These are phyloP conservation scores for Belgica antarctica DNA, from an alignment of 2,888 invertebrate species.

Conservation along the genomic window DNA sequence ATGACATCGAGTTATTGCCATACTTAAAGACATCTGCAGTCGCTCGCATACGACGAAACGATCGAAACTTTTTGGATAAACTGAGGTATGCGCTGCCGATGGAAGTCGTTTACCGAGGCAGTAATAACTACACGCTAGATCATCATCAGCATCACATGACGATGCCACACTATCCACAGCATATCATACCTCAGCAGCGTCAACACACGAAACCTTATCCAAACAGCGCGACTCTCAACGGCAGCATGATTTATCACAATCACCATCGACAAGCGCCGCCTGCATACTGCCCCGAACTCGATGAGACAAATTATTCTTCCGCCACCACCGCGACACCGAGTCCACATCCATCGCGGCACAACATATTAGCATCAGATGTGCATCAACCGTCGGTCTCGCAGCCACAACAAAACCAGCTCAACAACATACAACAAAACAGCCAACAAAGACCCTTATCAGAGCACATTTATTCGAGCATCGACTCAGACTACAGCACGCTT, in stretches of 20 bases:
- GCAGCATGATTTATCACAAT: slow-evolving; percentile 49
- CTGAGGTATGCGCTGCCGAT: slow-evolving; percentile 85
- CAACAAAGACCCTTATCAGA: slow-evolving; percentile 75
- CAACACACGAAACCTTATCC: slow-evolving; percentile 48
- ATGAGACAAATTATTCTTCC: slow-evolving; percentile 65
- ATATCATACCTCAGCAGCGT: slow-evolving; percentile 51
- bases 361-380: slow-evolving; percentile 56
- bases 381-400: slow-evolving; percentile 57
- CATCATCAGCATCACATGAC: slow-evolving; percentile 50
- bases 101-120: slow-evolving; percentile 70
- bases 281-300: slow-evolving; percentile 58
- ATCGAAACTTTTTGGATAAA: slow-evolving; percentile 92
- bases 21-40: slow-evolving; percentile 81
- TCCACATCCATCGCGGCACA: slow-evolving; percentile 57
- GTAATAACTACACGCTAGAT: slow-evolving; percentile 79
- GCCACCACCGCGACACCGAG: slow-evolving; percentile 66
- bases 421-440: slow-evolving; percentile 46
- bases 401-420: slow-evolving; percentile 58
- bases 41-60: slow-evolving; percentile 75
- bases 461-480: slow-evolving; percentile 87
- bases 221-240: slow-evolving; percentile 46
- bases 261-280: slow-evolving; percentile 56
- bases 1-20: slow-evolving; percentile 83
- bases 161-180: slow-evolving; percentile 49
- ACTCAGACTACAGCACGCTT: slow-evolving; percentile 81